phyloP scores from a whole-genome alignment of 37 sponge, comb jelly and placozoan species.

The Halisarca cf. caerulea region DNA sequence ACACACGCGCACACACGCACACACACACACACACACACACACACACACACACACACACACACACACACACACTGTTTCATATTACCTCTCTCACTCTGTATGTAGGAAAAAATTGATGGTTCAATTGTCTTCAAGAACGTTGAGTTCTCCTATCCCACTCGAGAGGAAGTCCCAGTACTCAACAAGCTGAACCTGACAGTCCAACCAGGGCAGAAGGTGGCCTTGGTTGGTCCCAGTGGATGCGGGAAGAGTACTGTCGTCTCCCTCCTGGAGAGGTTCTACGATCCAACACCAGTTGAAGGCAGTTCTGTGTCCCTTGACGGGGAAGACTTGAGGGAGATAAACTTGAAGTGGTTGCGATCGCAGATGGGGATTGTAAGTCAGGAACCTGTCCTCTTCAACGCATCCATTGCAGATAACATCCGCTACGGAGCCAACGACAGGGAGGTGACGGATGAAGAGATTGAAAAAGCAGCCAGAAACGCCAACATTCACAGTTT shows the following conservation, averaged over 20 bases:
- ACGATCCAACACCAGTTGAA: conserved; percentile 60
- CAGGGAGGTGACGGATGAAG: conserved; percentile 79
- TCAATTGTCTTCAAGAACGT: conserved; percentile 54
- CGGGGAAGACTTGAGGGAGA: conserved; percentile 48
- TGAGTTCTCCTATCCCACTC: conserved; percentile 72
- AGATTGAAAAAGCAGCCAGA: conserved; percentile 80
- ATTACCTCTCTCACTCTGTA: background rate
- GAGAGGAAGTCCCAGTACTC: conserved; percentile 65
- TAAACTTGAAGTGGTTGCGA: conserved; percentile 81
- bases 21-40: no score
- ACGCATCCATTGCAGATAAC: conserved; percentile 85
- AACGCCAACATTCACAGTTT: conserved; percentile 94
- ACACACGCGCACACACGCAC: no score
- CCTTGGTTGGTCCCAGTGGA: conserved; percentile 92
- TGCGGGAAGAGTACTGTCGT: conserved; percentile 96
- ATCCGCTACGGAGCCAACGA: conserved; percentile 90
- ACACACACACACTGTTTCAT: no score
- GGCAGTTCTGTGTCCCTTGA: conserved; percentile 24
- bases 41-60: no score
- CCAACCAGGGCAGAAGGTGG: conserved; percentile 77
- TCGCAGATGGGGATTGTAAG: conserved; percentile 86
- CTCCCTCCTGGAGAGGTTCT: conserved; percentile 86
- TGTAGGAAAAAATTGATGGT: conserved; percentile 52
- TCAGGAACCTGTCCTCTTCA: conserved; percentile 90
- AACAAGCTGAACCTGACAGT: conserved; percentile 49